These are phyloP conservation scores for Lamellibrachia luymesi DNA, from an alignment of 1,140 invertebrate genomes.

Conservation along the genomic window DNA sequence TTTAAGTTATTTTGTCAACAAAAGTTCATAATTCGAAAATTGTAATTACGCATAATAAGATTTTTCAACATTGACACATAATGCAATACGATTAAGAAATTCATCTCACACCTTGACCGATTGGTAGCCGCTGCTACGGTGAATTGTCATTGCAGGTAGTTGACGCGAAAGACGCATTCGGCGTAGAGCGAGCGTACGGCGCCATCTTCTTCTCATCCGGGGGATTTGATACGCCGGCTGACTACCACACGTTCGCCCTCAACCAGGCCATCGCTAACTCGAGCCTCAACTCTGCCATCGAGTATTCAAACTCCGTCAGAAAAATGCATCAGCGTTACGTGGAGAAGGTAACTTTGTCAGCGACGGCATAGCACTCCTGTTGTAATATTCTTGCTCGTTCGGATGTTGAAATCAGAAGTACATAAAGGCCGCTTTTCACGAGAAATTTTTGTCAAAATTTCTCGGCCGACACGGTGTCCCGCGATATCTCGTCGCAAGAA, in stretches of 20 bases:
- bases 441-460: too few relatives aligned
- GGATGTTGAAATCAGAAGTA: not conserved
- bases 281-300: slow-evolving; percentile 29
- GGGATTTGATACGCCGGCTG: slow-evolving; percentile 37
- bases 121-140: not conserved
- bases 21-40: too few relatives aligned
- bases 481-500: too few relatives aligned
- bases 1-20: too few relatives aligned
- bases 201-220: slow-evolving; percentile 38
- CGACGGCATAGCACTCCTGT: too few relatives aligned
- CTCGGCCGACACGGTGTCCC: too few relatives aligned
- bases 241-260: slow-evolving; percentile 39
- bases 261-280: slow-evolving; percentile 34
- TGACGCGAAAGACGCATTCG: slow-evolving; percentile 38
- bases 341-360: not conserved
- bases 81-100: too few relatives aligned
- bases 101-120: too few relatives aligned
- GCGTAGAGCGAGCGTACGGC: slow-evolving; percentile 41
- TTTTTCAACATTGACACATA: too few relatives aligned
- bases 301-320: slow-evolving; percentile 33
- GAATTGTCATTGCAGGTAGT: slow-evolving; percentile 16
- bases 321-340: not conserved
- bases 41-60: too few relatives aligned
- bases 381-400: not conserved
- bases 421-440: too few relatives aligned